These are phyloP conservation scores for Chionodraco myersi DNA, from an alignment of 2,113 vertebrate genomes.

Conservation along the genomic window DNA sequence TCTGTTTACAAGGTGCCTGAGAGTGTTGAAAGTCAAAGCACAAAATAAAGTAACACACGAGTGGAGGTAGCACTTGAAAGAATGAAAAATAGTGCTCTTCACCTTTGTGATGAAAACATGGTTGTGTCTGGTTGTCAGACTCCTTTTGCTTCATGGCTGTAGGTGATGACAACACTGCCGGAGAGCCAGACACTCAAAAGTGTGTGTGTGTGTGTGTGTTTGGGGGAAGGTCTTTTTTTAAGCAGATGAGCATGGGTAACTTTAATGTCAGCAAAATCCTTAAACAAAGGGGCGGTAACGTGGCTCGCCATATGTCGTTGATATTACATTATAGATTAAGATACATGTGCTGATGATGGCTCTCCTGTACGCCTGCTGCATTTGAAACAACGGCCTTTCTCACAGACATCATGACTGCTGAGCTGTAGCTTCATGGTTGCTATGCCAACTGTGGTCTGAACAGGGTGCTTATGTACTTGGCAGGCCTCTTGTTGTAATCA, in stretches of 20 bases:
- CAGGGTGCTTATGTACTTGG: background rate
- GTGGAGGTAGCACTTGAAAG: constrained; percentile 7
- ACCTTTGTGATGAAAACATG: background rate
- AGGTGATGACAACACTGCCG: background rate
- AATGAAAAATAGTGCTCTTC: constrained; percentile 1
- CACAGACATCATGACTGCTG: background rate
- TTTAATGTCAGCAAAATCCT: constrained; percentile 55
- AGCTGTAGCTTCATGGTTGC: constrained; percentile 9
- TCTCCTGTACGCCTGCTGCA: background rate
- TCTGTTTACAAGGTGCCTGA: constrained; percentile 13
- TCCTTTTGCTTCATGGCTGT: constrained; percentile 27
- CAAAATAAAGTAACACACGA: constrained; percentile 26
- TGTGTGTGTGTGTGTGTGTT: background rate
- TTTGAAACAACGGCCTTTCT: background rate
- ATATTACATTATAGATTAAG: constrained; percentile 52
- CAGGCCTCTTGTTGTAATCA: background rate
- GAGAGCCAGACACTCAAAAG: background rate
- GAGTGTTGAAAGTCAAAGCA: constrained; percentile 20
- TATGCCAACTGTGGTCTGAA: constrained; percentile 1
- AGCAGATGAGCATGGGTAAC: constrained; percentile 40
- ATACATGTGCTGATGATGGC: constrained; percentile 58
- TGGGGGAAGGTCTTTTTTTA: constrained; percentile 5
- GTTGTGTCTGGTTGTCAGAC: constrained; percentile 45
- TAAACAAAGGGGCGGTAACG: constrained; percentile 36
- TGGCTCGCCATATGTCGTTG: constrained; percentile 53